Percentiles rank a stretch among this genome's conserved stretches.
These are phyloP conservation scores for Ericerus pela DNA, from an alignment of 1,140 invertebrate genomes.

Conservation along the genomic window DNA sequence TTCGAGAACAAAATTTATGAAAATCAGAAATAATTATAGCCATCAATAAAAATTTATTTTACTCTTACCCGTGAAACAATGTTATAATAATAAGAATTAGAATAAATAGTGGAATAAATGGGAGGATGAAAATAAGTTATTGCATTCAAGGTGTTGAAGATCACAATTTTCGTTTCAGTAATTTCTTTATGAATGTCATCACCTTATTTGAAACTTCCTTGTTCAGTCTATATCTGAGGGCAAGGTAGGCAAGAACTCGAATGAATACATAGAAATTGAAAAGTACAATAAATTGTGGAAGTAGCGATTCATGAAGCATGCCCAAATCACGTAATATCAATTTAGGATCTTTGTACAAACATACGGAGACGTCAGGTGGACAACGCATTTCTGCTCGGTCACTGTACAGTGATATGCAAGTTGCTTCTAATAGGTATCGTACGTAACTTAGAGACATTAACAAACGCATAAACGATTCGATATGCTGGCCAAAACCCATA, in stretches of 20 bases:
- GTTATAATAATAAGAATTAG: no score
- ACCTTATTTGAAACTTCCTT: conserved; percentile 34
- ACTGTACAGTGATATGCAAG: conserved; percentile 37
- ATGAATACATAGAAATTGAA: conserved; percentile 32
- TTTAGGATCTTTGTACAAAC: conserved; percentile 24
- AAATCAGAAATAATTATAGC: no score
- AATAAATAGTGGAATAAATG: no score
- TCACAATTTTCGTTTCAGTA: conserved; percentile 31
- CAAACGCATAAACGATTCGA: conserved; percentile 38
- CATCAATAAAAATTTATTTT: no score
- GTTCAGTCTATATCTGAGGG: conserved; percentile 32
- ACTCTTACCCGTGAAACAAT: no score
- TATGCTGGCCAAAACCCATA: conserved; percentile 30
- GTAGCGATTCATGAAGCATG: conserved; percentile 26
- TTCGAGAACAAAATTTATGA: no score
- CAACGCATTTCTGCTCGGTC: conserved; percentile 27
- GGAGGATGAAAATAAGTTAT: no score
- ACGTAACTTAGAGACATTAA: conserved; percentile 41
- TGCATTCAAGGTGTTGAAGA: no score
- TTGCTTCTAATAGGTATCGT: conserved; percentile 39
- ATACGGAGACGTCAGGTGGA: conserved; percentile 19
- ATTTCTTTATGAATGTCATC: conserved; percentile 32
- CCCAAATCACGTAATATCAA: conserved; percentile 35
- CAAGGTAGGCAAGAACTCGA: conserved; percentile 33
- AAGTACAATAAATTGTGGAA: conserved; percentile 32